A percentile compares a stretch with the other conserved stretches of the same genome.
These are phyloP conservation scores for Aphaenogaster ashmeadi DNA, from an alignment of 1,140 invertebrate genomes.

Conservation along the genomic window DNA sequence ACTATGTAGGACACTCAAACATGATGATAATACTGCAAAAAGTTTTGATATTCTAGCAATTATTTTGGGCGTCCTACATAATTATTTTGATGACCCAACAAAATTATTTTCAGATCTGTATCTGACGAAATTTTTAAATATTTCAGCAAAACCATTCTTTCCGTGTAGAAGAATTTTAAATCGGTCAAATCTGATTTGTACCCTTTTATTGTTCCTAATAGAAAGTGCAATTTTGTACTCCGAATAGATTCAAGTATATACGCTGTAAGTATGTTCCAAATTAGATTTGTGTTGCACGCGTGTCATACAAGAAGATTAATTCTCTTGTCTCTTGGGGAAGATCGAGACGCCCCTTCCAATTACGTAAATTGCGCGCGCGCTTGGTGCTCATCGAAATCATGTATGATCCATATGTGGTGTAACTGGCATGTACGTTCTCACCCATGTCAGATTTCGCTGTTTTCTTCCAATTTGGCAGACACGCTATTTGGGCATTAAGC, in stretches of 20 bases:
- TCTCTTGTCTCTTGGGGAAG: slow-evolving; percentile 23
- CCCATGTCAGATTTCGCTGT: slow-evolving; percentile 32
- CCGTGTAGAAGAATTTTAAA: not conserved
- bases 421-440: slow-evolving; percentile 54
- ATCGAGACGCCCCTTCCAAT: not conserved
- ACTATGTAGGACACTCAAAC: no score
- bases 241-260: not conserved
- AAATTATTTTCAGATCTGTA: no score
- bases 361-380: slow-evolving; percentile 31
- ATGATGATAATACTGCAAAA: no score
- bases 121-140: no score
- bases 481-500: slow-evolving; percentile 71
- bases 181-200: not conserved
- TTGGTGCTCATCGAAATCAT: slow-evolving; percentile 25
- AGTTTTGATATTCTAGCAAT: no score
- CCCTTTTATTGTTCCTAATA: not conserved
- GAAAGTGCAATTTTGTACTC: not conserved
- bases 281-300: not conserved
- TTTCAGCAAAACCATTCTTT: no score
- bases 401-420: slow-evolving; percentile 10
- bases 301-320: slow-evolving; percentile 48
- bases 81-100: no score
- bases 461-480: slow-evolving; percentile 61
- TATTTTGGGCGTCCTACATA: no score
- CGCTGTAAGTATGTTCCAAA: not conserved